A percentile compares a stretch with the other conserved stretches of the same genome.
Evolutionary conservation across 2,113 vertebrate genomes (phyloP).

Genomic region (Xiphias gladius): DNA sequence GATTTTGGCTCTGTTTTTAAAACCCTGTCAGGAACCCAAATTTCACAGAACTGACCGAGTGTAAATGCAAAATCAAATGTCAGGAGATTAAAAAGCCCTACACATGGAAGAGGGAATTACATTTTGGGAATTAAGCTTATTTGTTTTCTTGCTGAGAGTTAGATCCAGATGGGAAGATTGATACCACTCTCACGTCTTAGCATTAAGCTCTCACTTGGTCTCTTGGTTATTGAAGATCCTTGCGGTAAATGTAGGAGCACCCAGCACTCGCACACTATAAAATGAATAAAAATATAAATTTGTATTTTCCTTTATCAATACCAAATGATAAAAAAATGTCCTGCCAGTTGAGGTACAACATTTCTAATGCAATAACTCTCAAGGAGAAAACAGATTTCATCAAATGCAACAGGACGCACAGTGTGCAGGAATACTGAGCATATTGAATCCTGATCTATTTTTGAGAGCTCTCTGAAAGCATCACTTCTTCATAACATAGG

Average conservation of each 20-base stretch:
- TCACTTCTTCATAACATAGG: conserved; percentile 37
- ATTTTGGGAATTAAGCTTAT: no score
- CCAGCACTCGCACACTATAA: no score
- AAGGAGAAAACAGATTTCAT: conserved; percentile 23
- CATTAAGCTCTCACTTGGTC: background rate
- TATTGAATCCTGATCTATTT: conserved; percentile 45
- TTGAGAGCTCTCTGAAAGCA: conserved; percentile 31
- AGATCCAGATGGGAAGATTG: background rate
- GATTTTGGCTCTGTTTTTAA: no score
- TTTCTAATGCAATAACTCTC: conserved; percentile 8
- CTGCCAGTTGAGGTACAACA: background rate
- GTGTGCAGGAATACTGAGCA: background rate
- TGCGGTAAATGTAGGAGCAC: background rate
- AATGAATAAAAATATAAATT: background rate
- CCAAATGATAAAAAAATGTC: background rate
- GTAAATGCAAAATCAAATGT: no score
- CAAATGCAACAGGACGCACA: background rate
- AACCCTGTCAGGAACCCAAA: no score
- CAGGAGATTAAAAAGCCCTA: no score
- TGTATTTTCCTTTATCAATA: background rate
- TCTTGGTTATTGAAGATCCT: background rate
- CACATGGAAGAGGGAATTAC: no score
- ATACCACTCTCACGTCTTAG: background rate
- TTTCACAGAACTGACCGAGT: no score
- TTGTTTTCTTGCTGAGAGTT: no score